Evolutionary conservation across 2,113 vertebrate species (phyloP), one percentile per base, ranked within the genome.

Genomic region (Synodontis membranacea): DNA sequence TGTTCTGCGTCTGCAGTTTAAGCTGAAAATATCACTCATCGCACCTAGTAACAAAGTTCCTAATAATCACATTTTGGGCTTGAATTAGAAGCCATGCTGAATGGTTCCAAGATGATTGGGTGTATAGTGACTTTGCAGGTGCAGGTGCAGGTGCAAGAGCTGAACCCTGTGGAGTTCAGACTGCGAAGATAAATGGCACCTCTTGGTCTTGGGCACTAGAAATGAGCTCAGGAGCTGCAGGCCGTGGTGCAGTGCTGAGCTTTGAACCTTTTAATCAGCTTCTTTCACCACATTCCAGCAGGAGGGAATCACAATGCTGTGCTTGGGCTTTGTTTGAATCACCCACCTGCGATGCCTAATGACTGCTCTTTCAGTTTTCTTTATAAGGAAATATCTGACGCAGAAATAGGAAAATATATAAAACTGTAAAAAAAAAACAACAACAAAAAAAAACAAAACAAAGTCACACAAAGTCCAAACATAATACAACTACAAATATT

Each of bases 131-230:
- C 79, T 66, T 46, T 74, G 75, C 39, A 52, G 62, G 74, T 74
- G 68, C 56, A 84, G 79, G 81, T 80, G 42, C 21, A 60, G 64
- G 54, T 82, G 78, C 2, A 8, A 15, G 12, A 42, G 68, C 28
- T 42, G 31, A 70, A 75, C 34, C 80, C 83, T 19, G 86, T 58
- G 48, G 86, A 86, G 62, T n/a, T 72, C 60, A 87, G 74, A 28
- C 68, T 82, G 70, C 74, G 79, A 86, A 80, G 62, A 87, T 75
- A 84, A 82, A 82, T 83, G 86, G 74, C 80, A 87, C 11, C 79
- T 88, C 34, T 80, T 39, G 72, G 23, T 68, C 44, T 88, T 44
- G 7, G 85, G 66, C 70, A 87, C 66, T 83, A 87, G 82, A 86
- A 84, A 52, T 31, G 54, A 50, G 15, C 46, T 74, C 34, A 25